Percentiles rank a stretch among this genome's conserved stretches.
Evolutionary conservation across 2,797 vertebrate genomes (phyloP).

Genomic region (Hybognathus amarus): DNA sequence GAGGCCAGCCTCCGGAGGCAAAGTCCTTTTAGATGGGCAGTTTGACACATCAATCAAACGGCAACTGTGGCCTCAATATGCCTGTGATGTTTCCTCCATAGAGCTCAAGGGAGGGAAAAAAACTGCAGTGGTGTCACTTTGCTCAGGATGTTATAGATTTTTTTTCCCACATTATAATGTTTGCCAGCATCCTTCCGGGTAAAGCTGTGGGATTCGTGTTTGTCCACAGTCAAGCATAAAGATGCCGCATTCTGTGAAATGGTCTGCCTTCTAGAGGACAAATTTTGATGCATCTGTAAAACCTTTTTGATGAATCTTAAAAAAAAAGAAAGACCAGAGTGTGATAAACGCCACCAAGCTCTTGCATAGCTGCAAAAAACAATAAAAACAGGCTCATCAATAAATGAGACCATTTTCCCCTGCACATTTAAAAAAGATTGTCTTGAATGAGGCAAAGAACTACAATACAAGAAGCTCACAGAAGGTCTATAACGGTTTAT

Average conservation of each 20-base stretch:
- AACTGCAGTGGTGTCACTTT: conserved; percentile 53
- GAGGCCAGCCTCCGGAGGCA: conserved; percentile 46
- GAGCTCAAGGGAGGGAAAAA: conserved; percentile 48
- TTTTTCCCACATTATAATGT: conserved; percentile 21
- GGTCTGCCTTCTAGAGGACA: conserved; percentile 3
- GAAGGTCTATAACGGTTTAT: neutral
- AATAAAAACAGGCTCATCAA: neutral
- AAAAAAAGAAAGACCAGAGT: neutral
- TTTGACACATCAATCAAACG: conserved; percentile 52
- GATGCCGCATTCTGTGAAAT: conserved; percentile 42
- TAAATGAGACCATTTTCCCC: neutral
- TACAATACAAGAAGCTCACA: neutral
- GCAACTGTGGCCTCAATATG: conserved; percentile 53
- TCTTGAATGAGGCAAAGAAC: neutral
- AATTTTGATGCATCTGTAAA: conserved; percentile 17
- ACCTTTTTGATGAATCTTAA: conserved; percentile 10
- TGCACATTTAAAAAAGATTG: conserved; percentile 40
- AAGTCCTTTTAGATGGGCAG: conserved; percentile 46
- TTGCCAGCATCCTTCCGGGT: conserved; percentile 24
- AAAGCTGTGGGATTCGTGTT: conserved; percentile 15
- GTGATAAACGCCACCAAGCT: neutral
- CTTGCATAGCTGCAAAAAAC: neutral
- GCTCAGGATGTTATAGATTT: conserved; percentile 52
- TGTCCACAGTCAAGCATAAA: conserved; percentile 41
- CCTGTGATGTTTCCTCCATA: conserved; percentile 60